phyloP scores from a whole-genome alignment of 2,113 vertebrate genomes.

The Phylloscopus whistleri region DNA sequence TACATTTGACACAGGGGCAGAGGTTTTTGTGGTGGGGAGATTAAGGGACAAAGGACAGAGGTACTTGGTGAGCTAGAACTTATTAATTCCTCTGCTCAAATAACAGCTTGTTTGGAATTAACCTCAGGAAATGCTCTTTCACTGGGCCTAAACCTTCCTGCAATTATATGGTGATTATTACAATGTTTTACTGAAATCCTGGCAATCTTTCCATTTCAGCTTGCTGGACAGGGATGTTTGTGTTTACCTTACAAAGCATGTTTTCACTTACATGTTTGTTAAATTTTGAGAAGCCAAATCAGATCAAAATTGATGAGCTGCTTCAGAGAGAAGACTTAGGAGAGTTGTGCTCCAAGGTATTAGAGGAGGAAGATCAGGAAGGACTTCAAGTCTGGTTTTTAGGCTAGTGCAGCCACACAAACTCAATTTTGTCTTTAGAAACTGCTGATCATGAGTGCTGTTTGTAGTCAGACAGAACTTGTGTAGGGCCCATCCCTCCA shows the following conservation, averaged over 20 bases:
- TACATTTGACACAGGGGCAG: not conserved
- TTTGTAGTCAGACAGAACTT: not conserved
- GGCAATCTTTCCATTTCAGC: not conserved
- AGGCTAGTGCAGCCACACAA: not conserved
- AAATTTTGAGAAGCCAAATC: not conserved
- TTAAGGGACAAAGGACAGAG: slow-evolving; percentile 20
- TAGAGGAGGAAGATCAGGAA: not conserved
- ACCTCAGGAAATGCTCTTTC: not conserved
- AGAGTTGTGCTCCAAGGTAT: not conserved
- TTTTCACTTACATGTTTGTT: not conserved
- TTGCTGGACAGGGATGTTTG: not conserved
- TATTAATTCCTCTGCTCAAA: not conserved
- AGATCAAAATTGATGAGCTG: not conserved
- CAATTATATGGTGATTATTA: not conserved
- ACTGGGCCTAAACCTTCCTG: not conserved
- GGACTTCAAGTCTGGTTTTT: not conserved
- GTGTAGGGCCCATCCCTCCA: not conserved
- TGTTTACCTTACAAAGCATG: not conserved
- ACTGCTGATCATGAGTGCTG: not conserved
- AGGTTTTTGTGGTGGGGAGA: slow-evolving; percentile 13
- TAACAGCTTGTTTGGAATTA: not conserved
- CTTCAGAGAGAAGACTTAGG: not conserved
- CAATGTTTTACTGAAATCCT: not conserved
- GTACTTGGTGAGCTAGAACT: not conserved
- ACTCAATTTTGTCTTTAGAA: not conserved